Conservation (phyloP, 1,140 invertebrate species). For the Choristoneura fumiferana region DNA sequence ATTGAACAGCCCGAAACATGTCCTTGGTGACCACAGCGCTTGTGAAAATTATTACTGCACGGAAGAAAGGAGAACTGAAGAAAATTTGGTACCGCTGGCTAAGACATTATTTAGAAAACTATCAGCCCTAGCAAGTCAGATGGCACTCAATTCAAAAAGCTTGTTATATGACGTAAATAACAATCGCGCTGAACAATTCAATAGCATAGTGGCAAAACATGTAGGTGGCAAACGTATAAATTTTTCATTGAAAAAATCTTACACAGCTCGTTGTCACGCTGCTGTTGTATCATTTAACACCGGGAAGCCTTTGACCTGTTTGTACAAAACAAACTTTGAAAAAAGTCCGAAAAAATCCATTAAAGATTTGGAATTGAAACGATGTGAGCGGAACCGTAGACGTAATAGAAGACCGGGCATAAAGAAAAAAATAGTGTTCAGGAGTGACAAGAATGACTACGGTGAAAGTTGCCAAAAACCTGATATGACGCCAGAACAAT, state of each 20-base stretch:
- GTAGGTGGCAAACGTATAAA: constrained; percentile 37
- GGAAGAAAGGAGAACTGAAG: constrained; percentile 25
- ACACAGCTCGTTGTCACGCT: constrained; percentile 20
- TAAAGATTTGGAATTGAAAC: too few relatives aligned
- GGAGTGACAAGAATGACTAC: too few relatives aligned
- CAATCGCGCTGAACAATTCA: constrained; percentile 32
- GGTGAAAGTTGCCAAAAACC: too few relatives aligned
- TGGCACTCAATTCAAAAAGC: constrained; percentile 20
- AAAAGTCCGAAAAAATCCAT: background rate
- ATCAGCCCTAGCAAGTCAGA: background rate
- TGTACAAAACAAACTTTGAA: background rate
- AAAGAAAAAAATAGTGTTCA: too few relatives aligned
- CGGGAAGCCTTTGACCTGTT: background rate
- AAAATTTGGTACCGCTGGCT: constrained; percentile 29
- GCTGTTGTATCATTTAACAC: constrained; percentile 25
- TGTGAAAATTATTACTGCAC: constrained; percentile 37
- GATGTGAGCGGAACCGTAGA: too few relatives aligned
- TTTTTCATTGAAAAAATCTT: constrained; percentile 26
- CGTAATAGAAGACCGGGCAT: too few relatives aligned
- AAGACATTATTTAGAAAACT: constrained; percentile 6
- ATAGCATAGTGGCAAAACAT: constrained; percentile 33
- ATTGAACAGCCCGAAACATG: constrained; percentile 42
- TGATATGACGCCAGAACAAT: too few relatives aligned
- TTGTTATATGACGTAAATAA: constrained; percentile 21
- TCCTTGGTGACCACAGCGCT: constrained; percentile 53